These are phyloP conservation scores for Grammomys dolichurus DNA, from an alignment of 2,113 vertebrate genomes.

Conservation along the genomic window DNA sequence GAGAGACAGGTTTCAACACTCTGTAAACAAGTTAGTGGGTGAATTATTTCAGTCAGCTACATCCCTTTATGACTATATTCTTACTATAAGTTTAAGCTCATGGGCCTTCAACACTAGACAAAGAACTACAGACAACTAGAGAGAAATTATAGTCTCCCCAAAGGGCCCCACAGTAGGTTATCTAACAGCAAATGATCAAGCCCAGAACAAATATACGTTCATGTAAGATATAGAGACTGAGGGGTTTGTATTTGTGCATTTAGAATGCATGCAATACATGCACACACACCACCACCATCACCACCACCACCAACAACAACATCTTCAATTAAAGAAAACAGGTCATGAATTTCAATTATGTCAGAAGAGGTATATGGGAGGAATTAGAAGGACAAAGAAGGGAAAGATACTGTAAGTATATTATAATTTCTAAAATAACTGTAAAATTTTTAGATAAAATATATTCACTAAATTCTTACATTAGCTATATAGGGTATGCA, in stretches of 20 bases:
- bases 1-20: not conserved
- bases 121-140: not conserved
- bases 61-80: conserved; percentile 10
- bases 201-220: not conserved
- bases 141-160: not conserved
- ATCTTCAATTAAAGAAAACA: not conserved
- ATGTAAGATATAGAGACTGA: not conserved
- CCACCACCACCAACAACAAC: not conserved
- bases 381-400: not conserved
- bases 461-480: not conserved
- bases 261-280: not conserved
- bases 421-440: not conserved
- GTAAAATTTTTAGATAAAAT: not conserved
- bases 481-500: not conserved
- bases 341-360: not conserved
- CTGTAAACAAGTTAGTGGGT: not conserved
- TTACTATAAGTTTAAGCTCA: not conserved
- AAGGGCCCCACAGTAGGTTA: not conserved
- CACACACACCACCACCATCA: not conserved
- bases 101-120: not conserved
- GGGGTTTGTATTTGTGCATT: not conserved
- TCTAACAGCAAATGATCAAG: not conserved
- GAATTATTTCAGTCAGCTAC: conserved; percentile 26
- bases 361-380: not conserved
- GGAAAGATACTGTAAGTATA: not conserved